These are phyloP conservation scores for Polydesmus complanatus DNA, from an alignment of 2,888 invertebrate genomes.

Conservation along the genomic window DNA sequence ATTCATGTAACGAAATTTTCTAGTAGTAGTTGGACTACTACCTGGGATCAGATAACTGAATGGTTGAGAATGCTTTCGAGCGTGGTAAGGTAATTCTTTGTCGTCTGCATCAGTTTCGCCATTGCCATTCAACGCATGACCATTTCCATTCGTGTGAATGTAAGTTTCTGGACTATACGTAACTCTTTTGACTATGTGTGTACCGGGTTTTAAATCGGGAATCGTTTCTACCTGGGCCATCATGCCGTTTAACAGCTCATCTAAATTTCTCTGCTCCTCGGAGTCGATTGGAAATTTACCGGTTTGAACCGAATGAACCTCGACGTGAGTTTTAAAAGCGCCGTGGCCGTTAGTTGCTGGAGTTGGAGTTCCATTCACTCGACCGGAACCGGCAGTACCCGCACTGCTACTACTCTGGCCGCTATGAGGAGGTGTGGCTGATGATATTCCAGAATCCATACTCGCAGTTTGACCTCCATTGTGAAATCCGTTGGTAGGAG, in stretches of 20 bases:
- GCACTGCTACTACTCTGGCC: slow-evolving; percentile 16
- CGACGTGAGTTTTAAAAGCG: slow-evolving; percentile 12
- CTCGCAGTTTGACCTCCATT: slow-evolving; percentile 47
- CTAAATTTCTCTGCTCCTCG: slow-evolving; percentile 45
- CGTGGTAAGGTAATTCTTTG: slow-evolving; percentile 65
- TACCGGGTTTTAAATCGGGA: slow-evolving; percentile 38
- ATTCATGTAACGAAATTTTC: slow-evolving; percentile 7
- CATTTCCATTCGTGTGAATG: not conserved
- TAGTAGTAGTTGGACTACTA: slow-evolving; percentile 13
- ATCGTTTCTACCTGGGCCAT: slow-evolving; percentile 74
- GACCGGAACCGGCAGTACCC: not conserved
- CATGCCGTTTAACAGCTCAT: slow-evolving; percentile 73
- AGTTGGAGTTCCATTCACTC: slow-evolving; percentile 15
- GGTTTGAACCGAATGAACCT: slow-evolving; percentile 22
- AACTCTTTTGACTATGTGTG: slow-evolving; percentile 17
- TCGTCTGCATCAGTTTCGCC: slow-evolving; percentile 36
- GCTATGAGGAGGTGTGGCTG: slow-evolving; percentile 30
- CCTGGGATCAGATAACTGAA: slow-evolving; percentile 62
- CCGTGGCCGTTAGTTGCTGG: slow-evolving; percentile 18
- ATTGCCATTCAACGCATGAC: slow-evolving; percentile 31
- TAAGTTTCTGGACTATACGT: slow-evolving; percentile 11
- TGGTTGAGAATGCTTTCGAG: slow-evolving; percentile 72
- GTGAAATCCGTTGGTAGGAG: slow-evolving; percentile 16
- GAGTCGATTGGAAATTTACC: slow-evolving; percentile 24
- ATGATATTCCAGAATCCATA: slow-evolving; percentile 82